Base-by-base conservation (phyloP, 2,797 vertebrate species). In the Odontamblyopus rebecca region DNA sequence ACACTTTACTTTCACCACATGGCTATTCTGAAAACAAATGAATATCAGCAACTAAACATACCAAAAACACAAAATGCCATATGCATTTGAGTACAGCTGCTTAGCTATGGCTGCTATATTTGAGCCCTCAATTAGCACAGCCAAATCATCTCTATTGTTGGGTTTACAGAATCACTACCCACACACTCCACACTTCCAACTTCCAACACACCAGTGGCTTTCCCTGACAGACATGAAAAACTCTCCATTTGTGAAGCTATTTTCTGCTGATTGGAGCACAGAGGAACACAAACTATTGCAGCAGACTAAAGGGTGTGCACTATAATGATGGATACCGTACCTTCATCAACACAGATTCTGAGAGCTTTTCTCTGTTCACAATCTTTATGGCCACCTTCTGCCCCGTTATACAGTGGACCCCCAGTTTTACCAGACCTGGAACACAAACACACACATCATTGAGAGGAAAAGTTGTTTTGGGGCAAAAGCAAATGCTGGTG, bases 331-430 rank as follows among this genome's bases (percentile, higher is more conserved):
- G n/a, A n/a, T 12, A 68, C 51, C 1, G 56, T 90, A 97, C 96
- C 96, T 97, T 97, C 95, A 97, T 97, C 44, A 97, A 92, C 60
- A 97, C 96, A 0, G 96, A 97, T 82, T 97, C 96, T 0, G 96
- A 96, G 72, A 97, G 91, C 79, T 97, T 97, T 89, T 97, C 96
- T 81, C 96, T 89, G 91, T 97, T 97, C 78, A 97, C 96, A 6
- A 97, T 97, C 93, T 97, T 97, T 87, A 97, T 95, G 80, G 96
- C 96, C 61, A 97, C 96, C 81, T 97, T 97, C 91, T 97, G 96
- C 72, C 95, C 95, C 0, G 96, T 97, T 83, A 97, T 97, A 73
- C 96, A 97, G 88, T 97, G 96, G 71, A 97, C 89, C 0, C 96
- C 96, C 76, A 97, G 83, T 90, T 97, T 97, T 84, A 97, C 96